Evolutionary conservation across 2,888 invertebrate genomes (phyloP).

Genomic region (Agonum fuliginosum): DNA sequence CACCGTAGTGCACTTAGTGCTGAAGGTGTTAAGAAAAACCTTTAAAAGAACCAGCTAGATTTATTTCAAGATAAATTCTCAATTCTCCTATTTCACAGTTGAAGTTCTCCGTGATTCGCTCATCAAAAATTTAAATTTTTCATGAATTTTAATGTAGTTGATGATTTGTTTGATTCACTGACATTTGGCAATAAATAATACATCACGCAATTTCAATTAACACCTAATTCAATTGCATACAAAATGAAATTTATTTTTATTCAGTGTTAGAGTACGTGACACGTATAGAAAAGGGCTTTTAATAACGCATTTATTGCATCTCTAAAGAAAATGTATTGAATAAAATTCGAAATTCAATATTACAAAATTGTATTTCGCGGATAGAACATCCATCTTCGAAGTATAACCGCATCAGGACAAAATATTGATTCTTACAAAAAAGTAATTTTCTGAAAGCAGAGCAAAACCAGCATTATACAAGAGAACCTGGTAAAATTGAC

Average conservation of each 20-base stretch:
- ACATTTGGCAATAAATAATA: neutral
- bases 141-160: conserved; percentile 7
- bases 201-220: neutral
- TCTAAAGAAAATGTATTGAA: conserved; percentile 31
- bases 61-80: conserved; percentile 25
- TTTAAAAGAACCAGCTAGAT: conserved; percentile 17
- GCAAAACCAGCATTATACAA: too few species aligned
- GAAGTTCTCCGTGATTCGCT: neutral
- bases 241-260: neutral
- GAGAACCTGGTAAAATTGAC: too few species aligned
- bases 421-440: conserved; percentile 27
- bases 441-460: conserved; percentile 26
- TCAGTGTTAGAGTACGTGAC: neutral
- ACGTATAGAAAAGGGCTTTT: neutral
- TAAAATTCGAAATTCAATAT: conserved; percentile 37
- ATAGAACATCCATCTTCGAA: conserved; percentile 26
- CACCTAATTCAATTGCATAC: neutral
- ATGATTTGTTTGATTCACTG: conserved; percentile 21
- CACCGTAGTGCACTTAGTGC: neutral
- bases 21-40: neutral
- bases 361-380: conserved; percentile 15
- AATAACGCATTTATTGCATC: conserved; percentile 6
- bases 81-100: conserved; percentile 16
- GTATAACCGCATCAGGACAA: conserved; percentile 27
- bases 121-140: conserved; percentile 17